Percentiles rank a stretch among this genome's conserved stretches.
These are phyloP conservation scores for Pan paniscus DNA, from an alignment of 2,113 vertebrate genomes.

Conservation along the genomic window DNA sequence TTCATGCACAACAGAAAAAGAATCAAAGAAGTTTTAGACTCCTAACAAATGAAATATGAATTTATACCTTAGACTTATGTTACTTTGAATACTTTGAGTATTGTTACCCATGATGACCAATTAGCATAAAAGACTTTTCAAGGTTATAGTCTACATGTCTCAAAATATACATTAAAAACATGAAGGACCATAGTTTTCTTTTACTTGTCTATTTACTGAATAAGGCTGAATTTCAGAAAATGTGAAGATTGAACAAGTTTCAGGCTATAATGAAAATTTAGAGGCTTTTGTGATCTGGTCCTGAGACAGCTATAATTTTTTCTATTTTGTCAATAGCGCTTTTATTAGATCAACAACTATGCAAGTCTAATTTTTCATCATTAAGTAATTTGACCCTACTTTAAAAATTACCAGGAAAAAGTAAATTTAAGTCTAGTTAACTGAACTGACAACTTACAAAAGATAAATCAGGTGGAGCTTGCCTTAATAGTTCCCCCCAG, in stretches of 20 bases:
- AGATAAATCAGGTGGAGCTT: not conserved
- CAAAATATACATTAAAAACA: not conserved
- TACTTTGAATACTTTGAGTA: not conserved
- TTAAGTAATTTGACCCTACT: constrained; percentile 15
- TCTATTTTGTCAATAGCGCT: not conserved
- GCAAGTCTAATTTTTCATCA: constrained; percentile 61
- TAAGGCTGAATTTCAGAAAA: constrained; percentile 3
- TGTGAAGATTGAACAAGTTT: not conserved
- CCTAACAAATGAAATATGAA: not conserved
- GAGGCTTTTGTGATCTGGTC: not conserved
- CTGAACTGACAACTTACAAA: constrained; percentile 22
- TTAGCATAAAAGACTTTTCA: not conserved
- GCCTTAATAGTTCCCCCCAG: not conserved
- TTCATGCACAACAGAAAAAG: not conserved
- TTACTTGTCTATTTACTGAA: not conserved
- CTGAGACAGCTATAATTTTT: constrained; percentile 38
- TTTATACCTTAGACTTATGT: not conserved
- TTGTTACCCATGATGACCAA: not conserved
- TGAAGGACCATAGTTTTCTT: not conserved
- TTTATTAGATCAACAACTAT: not conserved
- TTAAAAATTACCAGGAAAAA: constrained; percentile 25
- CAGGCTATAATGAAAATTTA: not conserved
- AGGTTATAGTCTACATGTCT: not conserved
- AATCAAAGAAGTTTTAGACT: not conserved
- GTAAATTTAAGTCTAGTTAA: not conserved